Base-by-base conservation (phyloP, 1,140 invertebrate genomes). In the Drosophila guanche region DNA sequence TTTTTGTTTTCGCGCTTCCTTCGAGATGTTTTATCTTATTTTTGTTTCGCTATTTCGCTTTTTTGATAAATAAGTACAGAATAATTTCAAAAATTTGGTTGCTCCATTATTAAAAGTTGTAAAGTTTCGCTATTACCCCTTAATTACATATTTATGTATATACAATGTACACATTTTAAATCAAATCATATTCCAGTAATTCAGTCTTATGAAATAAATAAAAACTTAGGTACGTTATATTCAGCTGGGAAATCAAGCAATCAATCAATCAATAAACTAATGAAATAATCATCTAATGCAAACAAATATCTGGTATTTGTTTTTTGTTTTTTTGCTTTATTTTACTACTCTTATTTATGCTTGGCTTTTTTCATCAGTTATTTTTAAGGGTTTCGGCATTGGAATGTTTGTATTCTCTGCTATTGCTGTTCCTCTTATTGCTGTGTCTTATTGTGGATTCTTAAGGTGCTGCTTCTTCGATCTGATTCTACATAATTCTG, bases 121-220 rank as follows among this genome's bases (percentile, higher is more conserved):
- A 86, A 85, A 85, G 77, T 84, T 70, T 61, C 63, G 71, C 63
- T 60, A 69, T 74, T 75, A 66, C 61, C 53, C 50, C 61, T 75
- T 75, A 75, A 67, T 75, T 73, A 73, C 73, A 73, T 73, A 20
- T 20, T 20, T 20, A 20, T 20, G 16, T 20, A 20, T 20, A 20
- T 20, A 20, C 16, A 20, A 20, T 20, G 16, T 20, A 73, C 70
- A 73, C 70, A 48, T 73, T 67, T 65, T 40, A 50, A 79, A 67
- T 60, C 37, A 86, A 86, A 83, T 88, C 55, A 88, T 88, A 86
- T 76, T 73, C 77, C 76, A 85, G 78, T 79, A 90, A 89, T 90
- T 90, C 89, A 90, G 89, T 90, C 89, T 90, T 90, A 79, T 90
- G 76, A 90, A 90, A 90, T 71, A 85, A 90, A 90, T 78, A 76